Evolutionary conservation across 2,888 invertebrate genomes (phyloP), one percentile per base, ranked within the genome.

Genomic region (Erebia aethiops): DNA sequence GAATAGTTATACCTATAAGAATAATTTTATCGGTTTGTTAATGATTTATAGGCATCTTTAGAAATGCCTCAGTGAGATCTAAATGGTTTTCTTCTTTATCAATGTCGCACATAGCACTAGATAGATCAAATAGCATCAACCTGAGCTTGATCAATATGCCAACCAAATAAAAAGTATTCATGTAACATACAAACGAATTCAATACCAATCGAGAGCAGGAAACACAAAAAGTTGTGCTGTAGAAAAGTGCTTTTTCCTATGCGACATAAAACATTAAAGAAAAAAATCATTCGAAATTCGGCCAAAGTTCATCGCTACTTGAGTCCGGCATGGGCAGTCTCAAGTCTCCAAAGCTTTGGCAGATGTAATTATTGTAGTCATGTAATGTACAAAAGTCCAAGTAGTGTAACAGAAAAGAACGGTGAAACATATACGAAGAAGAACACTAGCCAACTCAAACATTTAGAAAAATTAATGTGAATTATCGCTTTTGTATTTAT

Each of bases 361-460:
- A 69, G 51, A 69, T 63, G 62, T 76, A 77, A 1, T 71, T 18
- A 35, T 69, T 18, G 46, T 69, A 72, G 60, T 78, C 67, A 61
- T 81, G 82, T 1, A 79, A 9, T 71, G 54, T 9, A 84, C 77
- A 0, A 79, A 52, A 5, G 72, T 75, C 82, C 83, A 84, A 5
- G 85, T 71, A 1, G 76, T 65, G 71, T 83, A 84, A 49, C 83
- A 87, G 8, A 85, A 70, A 1, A 84, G 41, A 0, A 82, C 79
- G 1, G 85, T 82, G n/a, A 87, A 74, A 67, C 79, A 78, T 72
- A 87, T 77, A 1, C 84, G 77, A 8, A 86, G 70, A 7, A 84
- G 14, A 57, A 86, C 83, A 52, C 85, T 84, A 7, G 76, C 77
- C 0, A 82, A 43, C 14, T 77, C 71, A 61, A 77, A 80, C 21